A percentile compares a stretch with the other conserved stretches of the same genome.
Evolutionary conservation across 2,888 invertebrate genomes (phyloP).

Genomic region (Cantharis lateralis): DNA sequence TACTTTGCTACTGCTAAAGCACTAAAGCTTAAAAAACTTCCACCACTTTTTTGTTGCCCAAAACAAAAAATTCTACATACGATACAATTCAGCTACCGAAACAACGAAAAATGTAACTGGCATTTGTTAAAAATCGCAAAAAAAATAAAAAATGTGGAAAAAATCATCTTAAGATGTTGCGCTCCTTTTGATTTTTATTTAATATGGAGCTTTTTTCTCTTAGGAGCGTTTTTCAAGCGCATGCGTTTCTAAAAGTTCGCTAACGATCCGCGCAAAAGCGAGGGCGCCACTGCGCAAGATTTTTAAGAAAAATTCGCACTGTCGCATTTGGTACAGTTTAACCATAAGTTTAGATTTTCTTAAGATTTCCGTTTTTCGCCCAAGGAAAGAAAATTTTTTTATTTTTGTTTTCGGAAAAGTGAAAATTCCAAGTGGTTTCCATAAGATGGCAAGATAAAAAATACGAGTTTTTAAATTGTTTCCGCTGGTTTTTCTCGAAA

Average conservation of each 20-base stretch:
- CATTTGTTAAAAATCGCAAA: not conserved
- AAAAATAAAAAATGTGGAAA: not conserved
- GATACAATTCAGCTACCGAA: not conserved
- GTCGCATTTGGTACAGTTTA: conserved; percentile 54
- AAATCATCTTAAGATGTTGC: not conserved
- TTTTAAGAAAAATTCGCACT: conserved; percentile 56
- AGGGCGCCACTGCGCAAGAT: conserved; percentile 55
- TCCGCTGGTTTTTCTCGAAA: no score
- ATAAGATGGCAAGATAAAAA: not conserved
- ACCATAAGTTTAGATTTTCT: conserved; percentile 46
- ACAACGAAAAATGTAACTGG: not conserved
- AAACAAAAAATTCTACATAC: not conserved
- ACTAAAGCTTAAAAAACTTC: not conserved
- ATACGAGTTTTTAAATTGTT: no score
- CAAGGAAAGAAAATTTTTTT: not conserved
- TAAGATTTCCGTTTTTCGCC: conserved; percentile 8
- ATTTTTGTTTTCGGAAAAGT: not conserved
- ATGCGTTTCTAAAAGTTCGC: conserved; percentile 49
- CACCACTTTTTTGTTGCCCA: not conserved
- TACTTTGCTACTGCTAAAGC: not conserved
- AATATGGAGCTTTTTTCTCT: conserved; percentile 5
- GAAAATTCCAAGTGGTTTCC: not conserved
- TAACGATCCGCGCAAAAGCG: conserved; percentile 56
- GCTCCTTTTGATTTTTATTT: not conserved
- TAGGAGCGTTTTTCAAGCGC: conserved; percentile 38